These are phyloP conservation scores for Papilio glaucus DNA, from an alignment of 1,140 invertebrate species.

Conservation along the genomic window DNA sequence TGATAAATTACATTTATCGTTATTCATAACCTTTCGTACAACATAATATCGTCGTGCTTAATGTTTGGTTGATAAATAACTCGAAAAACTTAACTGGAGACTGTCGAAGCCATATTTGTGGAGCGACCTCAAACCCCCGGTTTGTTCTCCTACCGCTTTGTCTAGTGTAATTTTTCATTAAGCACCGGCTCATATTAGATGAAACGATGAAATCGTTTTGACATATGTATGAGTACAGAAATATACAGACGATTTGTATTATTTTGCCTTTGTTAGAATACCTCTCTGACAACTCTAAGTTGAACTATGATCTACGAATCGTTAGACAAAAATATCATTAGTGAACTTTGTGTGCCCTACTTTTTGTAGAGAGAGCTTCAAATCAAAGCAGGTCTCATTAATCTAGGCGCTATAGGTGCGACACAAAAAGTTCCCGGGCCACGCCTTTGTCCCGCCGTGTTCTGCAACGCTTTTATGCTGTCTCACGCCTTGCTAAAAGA, in stretches of 20 bases:
- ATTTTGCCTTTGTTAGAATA: not conserved
- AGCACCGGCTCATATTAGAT: too few relatives aligned
- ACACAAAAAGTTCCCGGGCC: constrained; percentile 17
- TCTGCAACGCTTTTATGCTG: constrained; percentile 2
- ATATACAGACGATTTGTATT: not conserved
- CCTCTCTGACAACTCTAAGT: not conserved
- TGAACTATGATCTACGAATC: not conserved
- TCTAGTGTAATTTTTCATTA: too few relatives aligned
- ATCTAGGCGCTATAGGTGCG: constrained; percentile 15
- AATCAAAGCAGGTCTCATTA: constrained; percentile 29
- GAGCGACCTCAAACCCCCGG: too few relatives aligned
- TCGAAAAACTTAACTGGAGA: too few relatives aligned
- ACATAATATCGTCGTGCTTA: too few relatives aligned
- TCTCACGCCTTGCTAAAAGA: not conserved
- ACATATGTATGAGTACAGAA: not conserved
- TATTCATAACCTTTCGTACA: too few relatives aligned
- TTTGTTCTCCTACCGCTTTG: too few relatives aligned
- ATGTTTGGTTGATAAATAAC: too few relatives aligned
- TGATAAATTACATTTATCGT: too few relatives aligned
- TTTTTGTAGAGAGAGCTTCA: constrained; percentile 1
- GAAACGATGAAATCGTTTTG: too few relatives aligned
- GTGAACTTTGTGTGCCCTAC: not conserved
- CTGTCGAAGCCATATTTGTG: too few relatives aligned
- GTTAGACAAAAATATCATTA: constrained; percentile 20
- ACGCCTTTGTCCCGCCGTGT: constrained; percentile 3